Evolutionary conservation across 2,797 vertebrate genomes (phyloP).

Genomic region (Anguilla marmorata): DNA sequence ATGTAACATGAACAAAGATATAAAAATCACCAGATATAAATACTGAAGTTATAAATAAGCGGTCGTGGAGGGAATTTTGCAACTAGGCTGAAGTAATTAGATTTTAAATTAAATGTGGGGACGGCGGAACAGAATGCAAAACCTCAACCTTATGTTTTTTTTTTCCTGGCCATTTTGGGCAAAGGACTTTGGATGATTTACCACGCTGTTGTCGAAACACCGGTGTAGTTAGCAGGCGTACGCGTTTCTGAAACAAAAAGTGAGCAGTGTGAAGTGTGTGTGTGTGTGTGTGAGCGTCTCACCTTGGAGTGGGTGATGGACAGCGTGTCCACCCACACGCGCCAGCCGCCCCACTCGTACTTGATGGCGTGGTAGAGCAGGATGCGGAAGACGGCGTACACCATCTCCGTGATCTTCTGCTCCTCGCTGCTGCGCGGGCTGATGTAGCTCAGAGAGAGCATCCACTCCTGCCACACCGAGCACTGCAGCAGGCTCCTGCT

Average conservation of each 20-base stretch:
- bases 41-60: conserved; percentile 51
- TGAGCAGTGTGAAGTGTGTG: background rate
- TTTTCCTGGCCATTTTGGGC: background rate
- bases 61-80: conserved; percentile 67
- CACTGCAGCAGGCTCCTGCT: conserved; percentile 94
- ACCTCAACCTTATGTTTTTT: background rate
- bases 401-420: conserved; percentile 98
- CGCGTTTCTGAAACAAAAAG: no score
- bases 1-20: conserved; percentile 68
- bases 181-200: background rate
- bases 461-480: conserved; percentile 99
- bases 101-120: background rate
- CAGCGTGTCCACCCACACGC: conserved; percentile 97
- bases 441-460: conserved; percentile 95
- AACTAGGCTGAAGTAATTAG: background rate
- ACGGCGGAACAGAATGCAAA: background rate
- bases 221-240: background rate
- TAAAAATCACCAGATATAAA: conserved; percentile 49
- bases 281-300: conserved; percentile 52
- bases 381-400: conserved; percentile 95
- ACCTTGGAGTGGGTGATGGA: conserved; percentile 99
- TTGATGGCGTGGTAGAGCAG: conserved; percentile 96
- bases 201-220: background rate
- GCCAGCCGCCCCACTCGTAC: conserved; percentile 98
- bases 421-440: conserved; percentile 87